Conservation (phyloP, 2,888 invertebrate species). For the Lochmaea crataegi region DNA sequence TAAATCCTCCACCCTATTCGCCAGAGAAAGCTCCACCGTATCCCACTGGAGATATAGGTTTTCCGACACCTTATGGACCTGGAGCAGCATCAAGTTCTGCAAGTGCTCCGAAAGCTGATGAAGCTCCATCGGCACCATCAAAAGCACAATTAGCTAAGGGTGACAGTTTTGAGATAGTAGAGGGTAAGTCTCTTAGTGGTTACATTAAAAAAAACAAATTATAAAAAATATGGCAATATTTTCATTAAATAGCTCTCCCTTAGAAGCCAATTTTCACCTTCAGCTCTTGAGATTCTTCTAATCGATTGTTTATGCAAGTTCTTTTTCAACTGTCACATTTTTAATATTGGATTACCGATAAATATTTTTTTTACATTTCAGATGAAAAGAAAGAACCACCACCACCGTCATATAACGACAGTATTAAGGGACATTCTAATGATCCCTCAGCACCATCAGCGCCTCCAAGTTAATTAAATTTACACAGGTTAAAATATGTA, state of each 20-base stretch:
- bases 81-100: slow-evolving; percentile 19
- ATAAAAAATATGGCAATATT: no score
- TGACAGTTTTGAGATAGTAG: slow-evolving; percentile 22
- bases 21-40: slow-evolving; percentile 32
- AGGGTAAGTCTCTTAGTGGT: slow-evolving; percentile 27
- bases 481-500: neutral
- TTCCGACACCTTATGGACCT: neutral
- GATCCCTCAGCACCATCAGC: slow-evolving; percentile 22
- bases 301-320: no score
- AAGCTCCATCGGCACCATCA: slow-evolving; percentile 35
- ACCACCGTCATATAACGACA: slow-evolving; percentile 20
- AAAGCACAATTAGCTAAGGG: slow-evolving; percentile 29
- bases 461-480: slow-evolving; percentile 15
- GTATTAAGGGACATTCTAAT: slow-evolving; percentile 7
- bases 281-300: no score
- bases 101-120: slow-evolving; percentile 28
- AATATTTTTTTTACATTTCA: slow-evolving; percentile 1
- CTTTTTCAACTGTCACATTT: neutral
- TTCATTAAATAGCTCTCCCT: no score
- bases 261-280: no score
- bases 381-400: slow-evolving; percentile 19
- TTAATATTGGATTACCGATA: no score
- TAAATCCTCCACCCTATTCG: slow-evolving; percentile 17
- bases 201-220: no score
- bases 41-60: slow-evolving; percentile 20